These are phyloP conservation scores for Chesias legatella DNA, from an alignment of 2,888 invertebrate genomes.

Conservation along the genomic window DNA sequence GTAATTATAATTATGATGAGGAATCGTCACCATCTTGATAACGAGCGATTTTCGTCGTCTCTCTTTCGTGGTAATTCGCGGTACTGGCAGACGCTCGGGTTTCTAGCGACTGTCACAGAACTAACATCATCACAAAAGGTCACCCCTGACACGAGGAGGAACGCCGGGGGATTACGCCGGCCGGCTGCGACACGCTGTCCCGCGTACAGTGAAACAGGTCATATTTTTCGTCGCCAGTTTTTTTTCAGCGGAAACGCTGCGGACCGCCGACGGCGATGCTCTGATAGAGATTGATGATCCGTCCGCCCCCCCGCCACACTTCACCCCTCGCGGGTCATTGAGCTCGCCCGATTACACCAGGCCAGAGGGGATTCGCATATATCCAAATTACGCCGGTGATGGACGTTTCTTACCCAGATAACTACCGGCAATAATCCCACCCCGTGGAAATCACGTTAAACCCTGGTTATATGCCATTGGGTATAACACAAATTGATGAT, in stretches of 20 bases:
- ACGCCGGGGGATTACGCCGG: constrained; percentile 15
- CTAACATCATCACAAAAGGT: constrained; percentile 11
- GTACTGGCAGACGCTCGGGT: background rate
- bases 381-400: constrained; percentile 76
- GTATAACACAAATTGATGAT: constrained; percentile 1
- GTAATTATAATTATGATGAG: constrained; percentile 22
- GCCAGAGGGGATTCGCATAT: constrained; percentile 71
- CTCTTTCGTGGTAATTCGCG: constrained; percentile 1
- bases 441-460: constrained; percentile 29
- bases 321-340: constrained; percentile 55
- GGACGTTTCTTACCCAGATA: constrained; percentile 72
- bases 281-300: constrained; percentile 78
- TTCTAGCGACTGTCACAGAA: constrained; percentile 10
- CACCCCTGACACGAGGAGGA: constrained; percentile 18
- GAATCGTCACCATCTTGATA: constrained; percentile 17
- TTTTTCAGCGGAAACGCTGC: constrained; percentile 48
- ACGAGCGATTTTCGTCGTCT: constrained; percentile 10
- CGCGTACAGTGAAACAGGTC: constrained; percentile 50
- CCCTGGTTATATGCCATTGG: constrained; percentile 17
- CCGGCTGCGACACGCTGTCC: constrained; percentile 36
- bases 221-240: constrained; percentile 65
- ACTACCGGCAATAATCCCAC: constrained; percentile 53
- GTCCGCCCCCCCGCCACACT: constrained; percentile 33
- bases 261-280: constrained; percentile 48
- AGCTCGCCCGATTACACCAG: constrained; percentile 65